Base-by-base conservation (phyloP, 1,140 invertebrate genomes). In the Laupala kohalensis region DNA sequence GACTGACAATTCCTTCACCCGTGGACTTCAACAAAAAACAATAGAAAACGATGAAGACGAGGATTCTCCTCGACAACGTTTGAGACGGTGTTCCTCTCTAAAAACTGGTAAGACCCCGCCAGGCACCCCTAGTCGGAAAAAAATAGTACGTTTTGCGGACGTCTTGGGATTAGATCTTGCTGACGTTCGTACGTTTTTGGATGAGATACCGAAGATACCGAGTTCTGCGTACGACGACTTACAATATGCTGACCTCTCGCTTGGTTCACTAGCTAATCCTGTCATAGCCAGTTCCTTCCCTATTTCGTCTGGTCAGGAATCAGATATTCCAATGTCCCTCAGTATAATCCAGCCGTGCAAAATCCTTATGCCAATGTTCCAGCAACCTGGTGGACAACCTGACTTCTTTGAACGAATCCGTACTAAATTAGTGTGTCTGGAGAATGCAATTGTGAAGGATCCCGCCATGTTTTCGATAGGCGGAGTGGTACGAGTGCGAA, bases 71-170 rank as follows among this genome's bases (percentile, higher is more conserved):
- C 67, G 87, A 30, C 75, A 74, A 25, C 80, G 89, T 68, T 84
- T 93, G 6, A 83, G 89, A 30, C 83, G 93, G 69, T 92, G 90
- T 78, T 94, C 94, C 0, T 96, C 93, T 0, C 79, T 97, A 19
- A 96, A 95, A 82, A 90, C 90, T 0, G 91, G 92, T 0, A 96
- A 96, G 82, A 96, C 93, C 0, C 94, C 94, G 25, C 94, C 94
- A 0, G 92, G 91, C 2, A 94, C 92, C 12, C 92, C 93, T 0
- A 88, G 90, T 3, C 84, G 90, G 0, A 97, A 97, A 80, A 98
- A 97, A 81, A 96, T 96, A 37, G 95, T 97, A 0, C 85, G 95
- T 23, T 98, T 98, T 80, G 96, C 95, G 0, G 96, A 98, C 78
- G 94, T 93, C 1, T 81, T 98, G 29, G 96, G 96, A 0, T 82